A percentile compares a stretch with the other conserved stretches of the same genome.
Conservation (phyloP, 2,888 invertebrate species). For the Macaria notata region DNA sequence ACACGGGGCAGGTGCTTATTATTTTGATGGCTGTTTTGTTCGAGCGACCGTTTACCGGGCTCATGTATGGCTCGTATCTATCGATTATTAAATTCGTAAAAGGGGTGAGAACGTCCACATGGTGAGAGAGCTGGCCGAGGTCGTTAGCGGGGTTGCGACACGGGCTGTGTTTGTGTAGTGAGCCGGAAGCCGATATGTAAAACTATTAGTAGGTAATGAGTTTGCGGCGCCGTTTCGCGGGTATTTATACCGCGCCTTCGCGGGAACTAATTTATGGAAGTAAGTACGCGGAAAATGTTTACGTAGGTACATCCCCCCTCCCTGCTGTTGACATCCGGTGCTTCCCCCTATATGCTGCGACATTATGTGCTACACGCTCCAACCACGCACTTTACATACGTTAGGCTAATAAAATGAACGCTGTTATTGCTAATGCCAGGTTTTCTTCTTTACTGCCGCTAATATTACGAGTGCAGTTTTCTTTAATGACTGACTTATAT, state of each 20-base stretch:
- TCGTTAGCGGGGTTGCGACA: slow-evolving; percentile 25
- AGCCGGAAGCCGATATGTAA: slow-evolving; percentile 69
- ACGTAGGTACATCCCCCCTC: slow-evolving; percentile 59
- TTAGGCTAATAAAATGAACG: slow-evolving; percentile 23
- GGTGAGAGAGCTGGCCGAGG: slow-evolving; percentile 3
- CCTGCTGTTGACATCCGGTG: slow-evolving; percentile 73
- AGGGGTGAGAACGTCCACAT: slow-evolving; percentile 32
- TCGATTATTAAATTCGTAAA: slow-evolving; percentile 35
- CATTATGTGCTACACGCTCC: slow-evolving; percentile 37
- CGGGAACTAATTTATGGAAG: slow-evolving; percentile 80
- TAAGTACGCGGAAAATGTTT: slow-evolving; percentile 82
- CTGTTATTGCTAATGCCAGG: slow-evolving; percentile 31
- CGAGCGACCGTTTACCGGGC: slow-evolving; percentile 18
- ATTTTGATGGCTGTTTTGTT: slow-evolving; percentile 64
- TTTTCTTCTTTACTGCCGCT: slow-evolving; percentile 26
- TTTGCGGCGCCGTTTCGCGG: slow-evolving; percentile 67
- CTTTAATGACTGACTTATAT: slow-evolving; percentile 32
- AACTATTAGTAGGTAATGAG: slow-evolving; percentile 78
- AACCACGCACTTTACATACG: slow-evolving; percentile 27
- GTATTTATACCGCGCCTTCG: slow-evolving; percentile 78
- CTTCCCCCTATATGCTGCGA: slow-evolving; percentile 48
- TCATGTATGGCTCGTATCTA: slow-evolving; percentile 7
- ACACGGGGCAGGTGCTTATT: slow-evolving; percentile 62
- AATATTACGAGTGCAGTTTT: slow-evolving; percentile 28
- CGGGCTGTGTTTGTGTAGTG: slow-evolving; percentile 50